Evolutionary conservation across 2,888 invertebrate genomes (phyloP), one percentile per base, ranked within the genome.

Genomic region (Tryphoninae sp.): DNA sequence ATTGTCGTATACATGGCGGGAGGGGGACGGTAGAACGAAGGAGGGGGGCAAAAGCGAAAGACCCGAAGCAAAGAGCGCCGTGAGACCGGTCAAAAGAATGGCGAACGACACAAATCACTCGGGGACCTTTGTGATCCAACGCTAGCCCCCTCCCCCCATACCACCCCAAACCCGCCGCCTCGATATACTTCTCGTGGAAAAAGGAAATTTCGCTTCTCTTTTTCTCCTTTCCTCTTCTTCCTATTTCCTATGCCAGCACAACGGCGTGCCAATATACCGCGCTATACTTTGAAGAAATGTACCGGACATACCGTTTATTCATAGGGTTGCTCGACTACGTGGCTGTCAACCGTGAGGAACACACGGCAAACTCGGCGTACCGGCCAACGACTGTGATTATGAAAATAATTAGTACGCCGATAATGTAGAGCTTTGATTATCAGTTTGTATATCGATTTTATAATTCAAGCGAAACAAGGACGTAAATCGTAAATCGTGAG

Each of bases 41-140:
- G 51, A 55, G 68, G 73, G 74, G 81, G 81, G 81, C 81, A 51
- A 83, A 77, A 82, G 81, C 67, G 86, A 69, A 49, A 71, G 61
- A 62, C 71, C 73, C 67, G 65, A 53, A 55, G 77, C 74, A 74
- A 74, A 74, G 80, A 83, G 79, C 83, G 83, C 81, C 79, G 83
- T 80, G 72, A 73, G 76, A 72, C 87, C 71, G 88, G 88, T 88
- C 89, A 87, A 89, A 88, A 89, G 90, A 91, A 91, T 89, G 89
- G 89, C 89, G 84, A 89, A 88, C 89, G 89, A 88, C 91, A 89
- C 90, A 90, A 91, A 90, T 91, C 90, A 91, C 89, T 90, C 89
- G 88, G 78, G 55, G 74, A 86, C 87, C 88, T 89, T 90, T 90
- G 89, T 89, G 88, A 83, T 80, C 74, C 22, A 68, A 58, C 65